phyloP scores from a whole-genome alignment of 2,888 invertebrate species.

The Andrena flavipes region DNA sequence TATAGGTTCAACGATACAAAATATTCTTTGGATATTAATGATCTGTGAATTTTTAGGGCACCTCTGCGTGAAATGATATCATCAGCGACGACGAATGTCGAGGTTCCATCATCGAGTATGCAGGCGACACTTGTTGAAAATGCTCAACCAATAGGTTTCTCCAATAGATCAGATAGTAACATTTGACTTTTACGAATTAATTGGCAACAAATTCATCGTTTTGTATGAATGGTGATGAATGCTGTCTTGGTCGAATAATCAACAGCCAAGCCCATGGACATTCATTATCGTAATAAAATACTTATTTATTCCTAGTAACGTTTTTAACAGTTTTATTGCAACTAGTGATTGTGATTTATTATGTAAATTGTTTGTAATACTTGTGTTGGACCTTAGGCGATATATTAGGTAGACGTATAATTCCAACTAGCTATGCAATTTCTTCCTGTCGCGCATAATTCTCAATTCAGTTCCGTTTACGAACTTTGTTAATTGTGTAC shows the following conservation, averaged over 20 bases:
- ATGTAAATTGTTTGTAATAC: constrained; percentile 26
- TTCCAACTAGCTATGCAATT: background rate
- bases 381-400: constrained; percentile 12
- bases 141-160: constrained; percentile 92
- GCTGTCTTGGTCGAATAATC: constrained; percentile 52
- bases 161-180: constrained; percentile 90
- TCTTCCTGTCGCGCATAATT: constrained; percentile 1
- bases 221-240: constrained; percentile 61
- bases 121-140: constrained; percentile 92
- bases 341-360: background rate
- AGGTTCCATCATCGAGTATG: constrained; percentile 86
- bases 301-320: constrained; percentile 23
- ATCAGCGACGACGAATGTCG: constrained; percentile 85
- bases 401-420: constrained; percentile 6
- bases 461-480: constrained; percentile 16
- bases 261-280: constrained; percentile 63
- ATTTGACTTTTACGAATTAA: constrained; percentile 85
- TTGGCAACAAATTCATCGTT: constrained; percentile 52
- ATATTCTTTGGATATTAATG: constrained; percentile 12
- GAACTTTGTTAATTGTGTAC: constrained; percentile 6
- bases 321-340: constrained; percentile 7
- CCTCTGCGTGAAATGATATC: constrained; percentile 92
- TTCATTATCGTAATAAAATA: constrained; percentile 31
- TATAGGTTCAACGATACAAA: constrained; percentile 10
- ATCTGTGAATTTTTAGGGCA: constrained; percentile 87